phyloP scores from a whole-genome alignment of 2,888 invertebrate species.

The Mythimna impura region DNA sequence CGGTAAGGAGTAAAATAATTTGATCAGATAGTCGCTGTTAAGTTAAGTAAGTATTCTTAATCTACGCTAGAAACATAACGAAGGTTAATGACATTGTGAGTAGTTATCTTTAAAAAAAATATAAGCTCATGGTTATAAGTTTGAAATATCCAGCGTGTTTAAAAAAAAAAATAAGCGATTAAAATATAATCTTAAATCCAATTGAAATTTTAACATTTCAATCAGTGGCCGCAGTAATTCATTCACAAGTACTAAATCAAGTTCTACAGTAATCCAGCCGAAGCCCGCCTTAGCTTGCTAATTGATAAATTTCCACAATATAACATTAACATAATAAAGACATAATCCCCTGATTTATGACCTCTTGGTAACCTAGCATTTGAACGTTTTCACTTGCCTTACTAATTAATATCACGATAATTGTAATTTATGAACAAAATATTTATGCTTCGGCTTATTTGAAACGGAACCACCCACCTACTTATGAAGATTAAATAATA shows the following conservation, averaged over 20 bases:
- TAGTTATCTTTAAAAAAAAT: neutral
- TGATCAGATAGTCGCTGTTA: slow-evolving; percentile 10
- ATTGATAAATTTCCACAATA: slow-evolving; percentile 67
- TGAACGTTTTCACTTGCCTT: slow-evolving; percentile 49
- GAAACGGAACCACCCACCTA: slow-evolving; percentile 3
- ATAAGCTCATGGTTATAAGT: neutral
- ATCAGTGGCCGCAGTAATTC: slow-evolving; percentile 49
- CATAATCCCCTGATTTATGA: slow-evolving; percentile 68
- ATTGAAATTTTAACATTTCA: slow-evolving; percentile 46
- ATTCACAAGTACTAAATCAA: slow-evolving; percentile 53
- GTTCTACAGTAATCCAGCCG: slow-evolving; percentile 48
- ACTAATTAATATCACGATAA: slow-evolving; percentile 64
- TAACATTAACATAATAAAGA: slow-evolving; percentile 71
- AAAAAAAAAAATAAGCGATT: slow-evolving; percentile 1
- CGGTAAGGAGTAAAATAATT: slow-evolving; percentile 27
- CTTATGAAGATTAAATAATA: neutral
- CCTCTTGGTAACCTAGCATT: slow-evolving; percentile 27
- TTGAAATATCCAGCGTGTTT: neutral
- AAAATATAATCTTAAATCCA: slow-evolving; percentile 24
- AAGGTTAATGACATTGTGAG: slow-evolving; percentile 2
- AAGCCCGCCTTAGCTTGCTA: slow-evolving; percentile 58
- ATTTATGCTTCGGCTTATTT: slow-evolving; percentile 49
- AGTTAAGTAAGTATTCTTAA: neutral
- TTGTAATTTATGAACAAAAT: slow-evolving; percentile 63
- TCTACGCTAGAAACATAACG: neutral